Conservation (phyloP, 2,888 invertebrate genomes). For the Acleris holmiana region DNA sequence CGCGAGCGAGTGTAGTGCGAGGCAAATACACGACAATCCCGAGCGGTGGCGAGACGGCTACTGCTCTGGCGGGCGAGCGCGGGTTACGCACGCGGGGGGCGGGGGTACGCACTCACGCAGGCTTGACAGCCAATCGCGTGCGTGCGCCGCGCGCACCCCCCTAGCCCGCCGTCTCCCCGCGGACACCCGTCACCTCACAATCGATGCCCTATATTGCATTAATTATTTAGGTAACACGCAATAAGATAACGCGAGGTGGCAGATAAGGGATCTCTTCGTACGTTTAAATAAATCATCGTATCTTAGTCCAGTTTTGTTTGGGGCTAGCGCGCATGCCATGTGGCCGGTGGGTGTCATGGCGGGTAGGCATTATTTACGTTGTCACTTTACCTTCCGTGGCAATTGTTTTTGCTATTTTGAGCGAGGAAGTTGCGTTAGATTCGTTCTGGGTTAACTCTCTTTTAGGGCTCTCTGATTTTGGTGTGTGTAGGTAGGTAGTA, state of each 20-base stretch:
- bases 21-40: slow-evolving; percentile 59
- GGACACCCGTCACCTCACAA: slow-evolving; percentile 81
- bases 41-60: slow-evolving; percentile 69
- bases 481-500: slow-evolving; percentile 20
- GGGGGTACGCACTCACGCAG: slow-evolving; percentile 83
- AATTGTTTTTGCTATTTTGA: slow-evolving; percentile 45
- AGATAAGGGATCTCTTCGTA: slow-evolving; percentile 80
- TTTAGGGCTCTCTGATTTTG: slow-evolving; percentile 19
- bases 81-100: slow-evolving; percentile 76
- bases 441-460: not conserved
- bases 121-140: slow-evolving; percentile 80
- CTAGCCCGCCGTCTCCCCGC: slow-evolving; percentile 69
- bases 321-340: slow-evolving; percentile 34
- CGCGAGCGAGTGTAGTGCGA: slow-evolving; percentile 58
- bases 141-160: slow-evolving; percentile 83
- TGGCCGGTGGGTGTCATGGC: slow-evolving; percentile 17
- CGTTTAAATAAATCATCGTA: slow-evolving; percentile 77
- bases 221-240: slow-evolving; percentile 86
- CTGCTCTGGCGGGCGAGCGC: slow-evolving; percentile 66
- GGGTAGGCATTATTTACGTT: slow-evolving; percentile 63
- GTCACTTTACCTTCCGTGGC: slow-evolving; percentile 47
- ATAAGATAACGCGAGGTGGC: slow-evolving; percentile 84
- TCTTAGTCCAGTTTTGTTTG: slow-evolving; percentile 41
- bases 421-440: not conserved
- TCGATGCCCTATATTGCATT: slow-evolving; percentile 85